Evolutionary conservation across 2,888 invertebrate genomes (phyloP), one percentile per base, ranked within the genome.

Genomic region (Masnerella sp.): DNA sequence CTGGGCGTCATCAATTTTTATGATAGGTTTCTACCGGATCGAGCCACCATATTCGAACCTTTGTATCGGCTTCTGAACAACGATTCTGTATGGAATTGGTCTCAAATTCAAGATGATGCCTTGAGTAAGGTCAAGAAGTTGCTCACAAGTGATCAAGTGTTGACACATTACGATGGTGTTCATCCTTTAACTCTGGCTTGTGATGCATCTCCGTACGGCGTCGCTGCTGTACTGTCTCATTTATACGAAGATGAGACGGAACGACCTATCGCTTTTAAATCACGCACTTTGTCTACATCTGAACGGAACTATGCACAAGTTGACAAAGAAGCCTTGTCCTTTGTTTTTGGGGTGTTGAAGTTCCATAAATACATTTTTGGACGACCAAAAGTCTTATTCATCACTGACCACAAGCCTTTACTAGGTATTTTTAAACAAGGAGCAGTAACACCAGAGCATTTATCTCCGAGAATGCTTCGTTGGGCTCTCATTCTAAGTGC

Each of bases 301-400:
- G 40, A 54, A 11, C 38, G 54, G 14, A 36, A 36, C 12, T 51
- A 51, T n/a, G 11, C 51, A 9, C 51, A 22, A 22, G 9, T 51
- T 1, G 51, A 51, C 22, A 51, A 51, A n/a, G 51, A 51, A 20
- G 51, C 51, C n/a, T 14, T 51, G 11, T 51, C 51, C 1, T 51
- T 36, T 11, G 9, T 54, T 5, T 54, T 54, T 11, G 40, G 54
- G 2, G 30, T 54, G 7, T 15, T 9, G 3, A 54, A 54, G 7
- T 54, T 54, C 8, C 54, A 54, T 1, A 56, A 56, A 12, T 56
- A 32, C 12, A 2, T 43, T 1, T 42, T 18, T 25, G 56, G 42
- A 1, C 56, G 42, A 11, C 20, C 56, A 5, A 20, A 43, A 7
- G 2, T 54, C 2, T 1, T 9, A 1, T 51, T 51, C 11, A 51